These are phyloP conservation scores for Sebastes steindachneri DNA, from an alignment of 2,797 vertebrate genomes.

Conservation along the genomic window DNA sequence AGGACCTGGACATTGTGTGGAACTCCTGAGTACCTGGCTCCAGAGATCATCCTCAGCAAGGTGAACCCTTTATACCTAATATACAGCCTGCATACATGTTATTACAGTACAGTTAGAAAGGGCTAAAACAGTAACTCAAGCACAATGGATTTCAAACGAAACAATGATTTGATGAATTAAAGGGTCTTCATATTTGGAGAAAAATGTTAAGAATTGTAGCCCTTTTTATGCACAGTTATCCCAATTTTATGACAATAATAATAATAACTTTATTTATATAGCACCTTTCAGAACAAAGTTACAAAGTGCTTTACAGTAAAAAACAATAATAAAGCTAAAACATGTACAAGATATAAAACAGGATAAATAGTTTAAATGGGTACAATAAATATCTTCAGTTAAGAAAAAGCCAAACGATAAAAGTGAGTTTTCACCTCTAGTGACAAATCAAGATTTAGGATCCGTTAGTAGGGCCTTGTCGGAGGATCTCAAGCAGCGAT, in stretches of 20 bases:
- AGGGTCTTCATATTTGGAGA: background rate
- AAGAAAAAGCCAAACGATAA: too few relatives aligned
- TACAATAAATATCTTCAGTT: background rate
- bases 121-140: background rate
- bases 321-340: background rate
- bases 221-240: background rate
- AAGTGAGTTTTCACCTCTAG: too few relatives aligned
- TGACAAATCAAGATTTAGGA: too few relatives aligned
- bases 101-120: background rate
- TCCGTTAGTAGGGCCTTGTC: too few relatives aligned
- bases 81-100: background rate
- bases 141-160: background rate
- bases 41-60: constrained; percentile 99
- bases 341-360: background rate
- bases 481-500: too few relatives aligned
- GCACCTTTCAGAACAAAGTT: background rate
- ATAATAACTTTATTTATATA: background rate
- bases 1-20: constrained; percentile 99
- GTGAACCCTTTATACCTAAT: constrained; percentile 67
- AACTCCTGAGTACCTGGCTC: constrained; percentile 98
- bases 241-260: background rate
- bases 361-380: background rate
- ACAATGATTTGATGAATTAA: background rate
- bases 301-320: background rate
- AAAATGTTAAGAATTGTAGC: background rate